Conservation (phyloP, 2,888 invertebrate genomes). For the Hermodice carunculata region DNA sequence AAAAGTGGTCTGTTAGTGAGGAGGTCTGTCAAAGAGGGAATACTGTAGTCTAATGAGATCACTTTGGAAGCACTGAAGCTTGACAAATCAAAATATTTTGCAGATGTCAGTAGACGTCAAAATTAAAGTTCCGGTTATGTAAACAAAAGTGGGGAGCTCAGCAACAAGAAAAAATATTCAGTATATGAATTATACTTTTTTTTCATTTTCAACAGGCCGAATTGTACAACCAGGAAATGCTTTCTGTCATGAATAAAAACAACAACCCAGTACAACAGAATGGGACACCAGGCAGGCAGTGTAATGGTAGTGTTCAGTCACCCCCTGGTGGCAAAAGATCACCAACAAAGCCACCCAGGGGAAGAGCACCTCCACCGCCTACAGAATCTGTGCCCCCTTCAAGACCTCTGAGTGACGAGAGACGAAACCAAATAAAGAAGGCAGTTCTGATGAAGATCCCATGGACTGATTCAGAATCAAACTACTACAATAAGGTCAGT, state of each 20-base stretch:
- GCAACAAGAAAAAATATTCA: no score
- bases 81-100: no score
- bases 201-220: no score
- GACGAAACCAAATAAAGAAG: constrained; percentile 9
- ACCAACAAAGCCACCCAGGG: not conserved
- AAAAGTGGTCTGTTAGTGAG: no score
- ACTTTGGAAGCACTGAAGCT: no score
- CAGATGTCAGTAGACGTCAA: no score
- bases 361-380: not conserved
- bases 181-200: no score
- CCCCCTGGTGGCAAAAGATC: not conserved
- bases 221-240: not conserved
- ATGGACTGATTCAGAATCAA: constrained; percentile 48
- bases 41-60: no score
- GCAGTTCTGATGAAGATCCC: constrained; percentile 45
- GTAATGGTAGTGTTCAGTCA: not conserved
- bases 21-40: no score
- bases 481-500: constrained; percentile 44
- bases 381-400: not conserved
- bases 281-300: not conserved
- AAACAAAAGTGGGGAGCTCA: no score
- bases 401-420: constrained; percentile 4
- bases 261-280: not conserved
- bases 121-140: no score
- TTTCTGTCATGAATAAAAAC: no score